phyloP scores from a whole-genome alignment of 2,113 vertebrate species.

The Tetrax tetrax region DNA sequence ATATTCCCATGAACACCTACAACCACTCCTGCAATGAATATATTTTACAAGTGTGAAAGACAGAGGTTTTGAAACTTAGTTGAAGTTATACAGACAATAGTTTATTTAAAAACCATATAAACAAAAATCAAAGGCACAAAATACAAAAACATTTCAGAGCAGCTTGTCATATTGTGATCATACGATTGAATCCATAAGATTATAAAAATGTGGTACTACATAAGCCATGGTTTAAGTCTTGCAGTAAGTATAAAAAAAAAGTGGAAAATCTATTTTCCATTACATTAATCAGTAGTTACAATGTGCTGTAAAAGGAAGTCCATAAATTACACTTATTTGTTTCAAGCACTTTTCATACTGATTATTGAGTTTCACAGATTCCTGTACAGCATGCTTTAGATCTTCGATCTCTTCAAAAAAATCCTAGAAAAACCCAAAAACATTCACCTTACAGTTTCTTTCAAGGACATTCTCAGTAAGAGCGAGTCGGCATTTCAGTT shows the following conservation, averaged over 20 bases:
- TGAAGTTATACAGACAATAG: not conserved
- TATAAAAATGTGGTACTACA: not conserved
- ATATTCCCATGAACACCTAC: not conserved
- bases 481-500: not conserved
- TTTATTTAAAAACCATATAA: conserved; percentile 22
- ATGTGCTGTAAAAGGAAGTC: conserved; percentile 34
- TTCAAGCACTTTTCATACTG: conserved; percentile 71
- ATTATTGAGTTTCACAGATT: conserved; percentile 65
- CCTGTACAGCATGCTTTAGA: conserved; percentile 68
- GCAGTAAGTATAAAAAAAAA: not conserved
- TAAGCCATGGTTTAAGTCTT: not conserved
- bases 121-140: not conserved
- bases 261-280: not conserved
- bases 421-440: conserved; percentile 56
- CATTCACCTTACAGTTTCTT: not conserved
- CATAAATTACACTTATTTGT: conserved; percentile 55
- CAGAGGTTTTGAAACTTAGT: not conserved
- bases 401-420: conserved; percentile 76
- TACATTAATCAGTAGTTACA: not conserved
- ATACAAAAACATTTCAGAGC: not conserved
- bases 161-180: not conserved
- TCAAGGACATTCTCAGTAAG: not conserved
- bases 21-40: not conserved
- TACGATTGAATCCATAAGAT: not conserved
- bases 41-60: not conserved